These are phyloP conservation scores for Parotia lawesii DNA, from an alignment of 2,113 vertebrate species.

Conservation along the genomic window DNA sequence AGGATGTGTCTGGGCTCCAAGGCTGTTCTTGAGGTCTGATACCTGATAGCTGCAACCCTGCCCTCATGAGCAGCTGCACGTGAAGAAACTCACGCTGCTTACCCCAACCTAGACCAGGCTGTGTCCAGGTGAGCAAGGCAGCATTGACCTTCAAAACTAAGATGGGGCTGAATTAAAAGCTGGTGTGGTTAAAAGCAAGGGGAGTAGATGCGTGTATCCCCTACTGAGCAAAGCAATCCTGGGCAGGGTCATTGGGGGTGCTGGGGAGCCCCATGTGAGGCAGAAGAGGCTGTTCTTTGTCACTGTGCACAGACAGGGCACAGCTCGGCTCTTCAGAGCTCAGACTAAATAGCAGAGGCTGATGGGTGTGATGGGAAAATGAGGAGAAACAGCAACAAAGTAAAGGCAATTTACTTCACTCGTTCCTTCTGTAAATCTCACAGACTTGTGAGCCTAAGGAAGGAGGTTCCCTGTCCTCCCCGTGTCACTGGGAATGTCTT, in stretches of 20 bases:
- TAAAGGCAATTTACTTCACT: neutral
- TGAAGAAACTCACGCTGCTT: fast-evolving
- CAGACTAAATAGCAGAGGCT: neutral
- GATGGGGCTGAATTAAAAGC: neutral
- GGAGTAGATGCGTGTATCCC: neutral
- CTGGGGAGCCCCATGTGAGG: neutral
- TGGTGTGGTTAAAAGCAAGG: neutral
- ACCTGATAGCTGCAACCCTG: neutral
- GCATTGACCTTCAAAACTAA: neutral
- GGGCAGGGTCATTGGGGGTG: neutral
- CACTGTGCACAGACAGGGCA: neutral
- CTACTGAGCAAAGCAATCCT: neutral
- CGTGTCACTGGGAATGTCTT: neutral
- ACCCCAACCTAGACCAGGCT: neutral
- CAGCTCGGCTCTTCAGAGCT: neutral
- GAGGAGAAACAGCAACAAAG: neutral
- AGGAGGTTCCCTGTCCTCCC: neutral
- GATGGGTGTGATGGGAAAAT: neutral
- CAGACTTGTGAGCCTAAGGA: neutral
- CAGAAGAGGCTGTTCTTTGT: neutral
- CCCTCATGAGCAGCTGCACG: neutral
- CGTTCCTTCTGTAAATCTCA: neutral
- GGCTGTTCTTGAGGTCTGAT: neutral
- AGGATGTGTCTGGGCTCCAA: neutral
- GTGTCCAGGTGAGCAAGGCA: neutral